Evolutionary conservation across 2,797 vertebrate species (phyloP), one percentile per base, ranked within the genome.

Genomic region (Garrulus glandarius): DNA sequence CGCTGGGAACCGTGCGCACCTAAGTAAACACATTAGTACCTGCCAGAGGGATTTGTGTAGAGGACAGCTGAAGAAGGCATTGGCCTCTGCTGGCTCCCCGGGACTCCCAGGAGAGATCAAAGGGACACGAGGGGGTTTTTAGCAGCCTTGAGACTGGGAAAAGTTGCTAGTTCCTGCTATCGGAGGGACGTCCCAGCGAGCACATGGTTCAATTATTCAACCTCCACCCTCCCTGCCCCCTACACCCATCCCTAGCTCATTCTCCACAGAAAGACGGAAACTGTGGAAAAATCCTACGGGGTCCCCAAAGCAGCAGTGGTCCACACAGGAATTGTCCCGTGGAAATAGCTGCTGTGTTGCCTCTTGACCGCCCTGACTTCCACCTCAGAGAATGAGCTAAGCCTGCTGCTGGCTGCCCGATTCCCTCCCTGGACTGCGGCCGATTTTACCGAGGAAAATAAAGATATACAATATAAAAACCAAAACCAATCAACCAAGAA

Each of bases 1-100:
- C 93, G 98, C 98, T 98, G 98, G 98, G 98, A 98, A 98, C 97
- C 4, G 61, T 24, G 97, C 93, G 97, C 99, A 99, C 98, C 99
- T 99, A 99, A 99, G 98, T 98, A 99, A 99, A 99, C 99, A 99
- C 96, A 97, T 97, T 96, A 97, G 95, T 98, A 98, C 98, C 98
- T 97, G 98, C 97, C 98, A 96, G 97, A 96, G 97, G 96, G 98
- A 97, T 98, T 98, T 98, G 98, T 95, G 84, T 87, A 90, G 93
- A 95, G 95, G 97, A 99, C 99, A 99, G 99, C 99, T 99, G 99
- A 99, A 98, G 98, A 99, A 99, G 98, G 98, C 98, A 99, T 99
- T 98, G 98, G 97, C 97, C 93, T 97, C 96, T 96, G 98, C 96
- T 96, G 96, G 95, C 97, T 95, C 97, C 94, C 81, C 20, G 97